Percentiles rank a stretch among this genome's conserved stretches.
Evolutionary conservation across 2,888 invertebrate species (phyloP).

Genomic region (Latrodectus hesperus): DNA sequence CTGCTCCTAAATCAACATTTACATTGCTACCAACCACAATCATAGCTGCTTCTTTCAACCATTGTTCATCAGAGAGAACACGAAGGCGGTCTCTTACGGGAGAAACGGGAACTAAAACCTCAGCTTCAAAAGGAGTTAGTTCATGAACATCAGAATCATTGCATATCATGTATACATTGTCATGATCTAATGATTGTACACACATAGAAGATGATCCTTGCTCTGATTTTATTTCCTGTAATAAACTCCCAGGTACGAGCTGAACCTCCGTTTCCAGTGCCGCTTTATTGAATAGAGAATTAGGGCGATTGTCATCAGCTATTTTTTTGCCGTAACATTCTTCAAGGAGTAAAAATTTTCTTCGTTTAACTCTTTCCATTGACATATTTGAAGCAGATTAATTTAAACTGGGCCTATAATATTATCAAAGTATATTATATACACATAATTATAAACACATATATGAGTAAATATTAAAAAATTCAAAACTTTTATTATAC

Average conservation of each 20-base stretch:
- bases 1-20: conserved; percentile 64
- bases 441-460: too few relatives aligned
- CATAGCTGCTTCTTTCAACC: conserved; percentile 66
- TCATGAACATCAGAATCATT: conserved; percentile 57
- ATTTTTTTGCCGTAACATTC: conserved; percentile 68
- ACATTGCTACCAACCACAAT: conserved; percentile 68
- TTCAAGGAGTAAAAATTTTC: conserved; percentile 59
- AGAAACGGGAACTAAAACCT: conserved; percentile 65
- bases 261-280: conserved; percentile 66
- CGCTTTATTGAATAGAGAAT: conserved; percentile 30
- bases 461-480: too few relatives aligned
- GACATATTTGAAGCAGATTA: too few relatives aligned
- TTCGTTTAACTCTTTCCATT: conserved; percentile 42
- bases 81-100: conserved; percentile 65
- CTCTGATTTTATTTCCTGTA: conserved; percentile 57
- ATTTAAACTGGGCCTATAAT: too few relatives aligned
- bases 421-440: too few relatives aligned
- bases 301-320: conserved; percentile 52
- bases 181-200: conserved; percentile 67
- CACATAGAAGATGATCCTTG: conserved; percentile 55
- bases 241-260: conserved; percentile 62
- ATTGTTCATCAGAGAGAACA: conserved; percentile 53
- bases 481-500: too few relatives aligned
- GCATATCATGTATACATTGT: conserved; percentile 64
- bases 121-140: conserved; percentile 65